Conservation (phyloP, 1,140 invertebrate genomes). For the Macrotrachela quadricornifera region DNA sequence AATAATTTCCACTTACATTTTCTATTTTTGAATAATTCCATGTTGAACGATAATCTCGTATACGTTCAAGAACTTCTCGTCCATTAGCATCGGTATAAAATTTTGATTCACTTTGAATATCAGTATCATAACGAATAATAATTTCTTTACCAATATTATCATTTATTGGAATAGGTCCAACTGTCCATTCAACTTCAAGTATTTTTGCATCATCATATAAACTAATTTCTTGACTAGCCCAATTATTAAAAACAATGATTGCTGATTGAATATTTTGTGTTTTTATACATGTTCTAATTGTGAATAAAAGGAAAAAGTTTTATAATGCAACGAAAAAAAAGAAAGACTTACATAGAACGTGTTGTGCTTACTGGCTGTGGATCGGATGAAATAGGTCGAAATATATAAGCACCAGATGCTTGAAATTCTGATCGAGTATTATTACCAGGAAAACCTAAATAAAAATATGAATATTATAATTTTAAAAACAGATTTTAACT, state of each 20-base stretch:
- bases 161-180: constrained; percentile 70
- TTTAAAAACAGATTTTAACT: neutral
- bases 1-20: constrained; percentile 64
- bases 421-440: constrained; percentile 16
- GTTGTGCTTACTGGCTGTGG: too few relatives aligned
- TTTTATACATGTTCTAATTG: too few relatives aligned
- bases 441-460: constrained; percentile 11
- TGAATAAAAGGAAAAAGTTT: too few relatives aligned
- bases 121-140: constrained; percentile 6
- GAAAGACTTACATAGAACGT: too few relatives aligned
- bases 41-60: constrained; percentile 46
- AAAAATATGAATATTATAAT: neutral
- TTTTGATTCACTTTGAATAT: constrained; percentile 34
- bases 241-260: constrained; percentile 37
- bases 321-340: too few relatives aligned
- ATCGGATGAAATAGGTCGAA: neutral
- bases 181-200: constrained; percentile 70
- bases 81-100: constrained; percentile 91
- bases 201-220: constrained; percentile 42
- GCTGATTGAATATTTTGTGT: too few relatives aligned
- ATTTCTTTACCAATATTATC: constrained; percentile 29
- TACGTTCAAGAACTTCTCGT: constrained; percentile 50
- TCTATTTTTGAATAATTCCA: constrained; percentile 43
- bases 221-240: constrained; percentile 56
- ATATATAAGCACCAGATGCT: constrained; percentile 14